A percentile compares a stretch with the other conserved stretches of the same genome.
These are phyloP conservation scores for Apteryx mantelli DNA, from an alignment of 2,113 vertebrate species.

Conservation along the genomic window DNA sequence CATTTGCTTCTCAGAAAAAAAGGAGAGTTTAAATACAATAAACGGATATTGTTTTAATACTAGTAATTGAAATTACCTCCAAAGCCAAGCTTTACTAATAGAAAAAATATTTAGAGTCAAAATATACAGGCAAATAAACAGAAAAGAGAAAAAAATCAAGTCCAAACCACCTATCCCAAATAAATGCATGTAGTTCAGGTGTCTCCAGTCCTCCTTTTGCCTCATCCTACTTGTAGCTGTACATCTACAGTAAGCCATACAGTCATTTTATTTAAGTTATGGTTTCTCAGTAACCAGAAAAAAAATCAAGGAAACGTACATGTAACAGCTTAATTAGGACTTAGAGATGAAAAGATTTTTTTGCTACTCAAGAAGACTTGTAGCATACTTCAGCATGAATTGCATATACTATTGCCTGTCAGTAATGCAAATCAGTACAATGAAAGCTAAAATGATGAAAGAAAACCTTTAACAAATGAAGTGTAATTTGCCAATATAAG, in stretches of 20 bases:
- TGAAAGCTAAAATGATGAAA: background rate
- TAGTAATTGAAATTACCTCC: background rate
- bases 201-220: background rate
- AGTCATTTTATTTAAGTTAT: background rate
- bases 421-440: background rate
- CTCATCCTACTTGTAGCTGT: background rate
- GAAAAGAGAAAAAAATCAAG: background rate
- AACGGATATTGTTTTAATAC: background rate
- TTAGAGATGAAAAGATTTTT: background rate
- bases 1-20: background rate
- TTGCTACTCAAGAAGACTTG: background rate
- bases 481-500: background rate
- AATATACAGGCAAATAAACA: background rate
- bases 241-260: background rate
- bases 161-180: fast-evolving
- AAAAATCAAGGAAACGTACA: background rate
- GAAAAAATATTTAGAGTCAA: background rate
- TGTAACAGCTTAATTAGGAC: background rate
- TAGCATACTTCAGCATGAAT: background rate
- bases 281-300: background rate
- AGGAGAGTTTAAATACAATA: background rate
- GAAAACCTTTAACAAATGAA: background rate
- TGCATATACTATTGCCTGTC: background rate
- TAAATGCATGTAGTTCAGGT: background rate
- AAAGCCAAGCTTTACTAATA: background rate